Percentiles rank a stretch among this genome's conserved stretches.
Evolutionary conservation across 92 coral and sea anemone species (phyloP).

Genomic region (Paramuricea clavata): DNA sequence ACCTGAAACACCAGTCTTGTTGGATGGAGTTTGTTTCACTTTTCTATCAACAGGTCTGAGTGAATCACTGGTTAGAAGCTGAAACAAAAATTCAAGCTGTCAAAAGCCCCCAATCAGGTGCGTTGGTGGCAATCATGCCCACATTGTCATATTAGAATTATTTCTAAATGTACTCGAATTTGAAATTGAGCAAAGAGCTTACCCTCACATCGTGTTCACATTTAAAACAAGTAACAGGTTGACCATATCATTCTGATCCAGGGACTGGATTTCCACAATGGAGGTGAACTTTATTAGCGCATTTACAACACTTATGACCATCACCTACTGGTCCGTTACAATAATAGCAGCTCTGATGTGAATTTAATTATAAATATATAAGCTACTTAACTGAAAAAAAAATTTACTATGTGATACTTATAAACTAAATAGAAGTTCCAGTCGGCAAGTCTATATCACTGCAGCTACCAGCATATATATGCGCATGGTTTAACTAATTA

Average conservation of each 20-base stretch:
- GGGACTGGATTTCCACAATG: conserved; percentile 12
- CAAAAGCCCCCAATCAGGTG: too few relatives aligned
- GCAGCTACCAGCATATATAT: too few relatives aligned
- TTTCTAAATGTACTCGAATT: not conserved
- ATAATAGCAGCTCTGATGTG: too few relatives aligned
- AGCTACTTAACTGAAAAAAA: too few relatives aligned
- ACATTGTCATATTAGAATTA: too few relatives aligned
- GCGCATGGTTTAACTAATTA: too few relatives aligned
- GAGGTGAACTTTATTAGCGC: conserved; percentile 4
- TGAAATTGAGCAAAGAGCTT: not conserved
- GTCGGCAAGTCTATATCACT: too few relatives aligned
- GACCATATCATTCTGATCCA: conserved; percentile 30
- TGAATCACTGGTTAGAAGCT: not conserved
- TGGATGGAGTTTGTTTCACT: not conserved
- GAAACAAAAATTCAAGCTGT: too few relatives aligned
- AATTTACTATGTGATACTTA: too few relatives aligned
- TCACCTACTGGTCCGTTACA: conserved; percentile 17
- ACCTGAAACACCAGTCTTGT: conserved; percentile 10
- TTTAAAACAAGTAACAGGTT: conserved; percentile 21
- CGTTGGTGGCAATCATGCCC: too few relatives aligned
- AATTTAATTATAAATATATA: too few relatives aligned
- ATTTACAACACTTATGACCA: conserved; percentile 11
- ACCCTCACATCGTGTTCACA: conserved; percentile 12
- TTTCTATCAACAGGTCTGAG: not conserved
- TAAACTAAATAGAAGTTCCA: too few relatives aligned